phyloP scores from a whole-genome alignment of 2,113 vertebrate species.

The Podarcis cretensis region DNA sequence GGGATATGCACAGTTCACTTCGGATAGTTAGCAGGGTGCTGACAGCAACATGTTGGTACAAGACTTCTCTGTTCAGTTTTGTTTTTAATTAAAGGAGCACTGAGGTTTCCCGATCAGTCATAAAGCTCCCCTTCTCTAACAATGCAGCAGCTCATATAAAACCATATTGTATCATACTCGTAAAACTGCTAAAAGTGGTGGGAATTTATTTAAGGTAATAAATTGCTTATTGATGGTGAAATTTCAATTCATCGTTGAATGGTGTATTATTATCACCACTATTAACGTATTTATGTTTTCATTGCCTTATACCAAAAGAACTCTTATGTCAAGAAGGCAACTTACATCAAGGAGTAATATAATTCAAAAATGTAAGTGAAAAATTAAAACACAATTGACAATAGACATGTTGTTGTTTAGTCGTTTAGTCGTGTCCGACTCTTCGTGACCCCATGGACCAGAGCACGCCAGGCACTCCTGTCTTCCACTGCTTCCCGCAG shows the following conservation, averaged over 20 bases:
- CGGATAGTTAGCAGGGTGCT: conserved; percentile 73
- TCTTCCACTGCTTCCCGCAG: too few relatives aligned
- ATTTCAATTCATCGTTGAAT: not conserved
- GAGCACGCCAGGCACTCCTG: too few relatives aligned
- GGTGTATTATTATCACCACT: too few relatives aligned
- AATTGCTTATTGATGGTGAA: not conserved
- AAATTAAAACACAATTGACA: too few relatives aligned
- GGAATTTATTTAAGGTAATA: conserved; percentile 59
- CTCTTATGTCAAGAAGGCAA: too few relatives aligned
- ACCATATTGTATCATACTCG: conserved; percentile 63
- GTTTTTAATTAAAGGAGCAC: conserved; percentile 74
- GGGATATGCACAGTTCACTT: conserved; percentile 54
- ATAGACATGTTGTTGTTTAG: too few relatives aligned
- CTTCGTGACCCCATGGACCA: too few relatives aligned
- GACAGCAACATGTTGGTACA: conserved; percentile 75
- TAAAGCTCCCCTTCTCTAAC: conserved; percentile 70
- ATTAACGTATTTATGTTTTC: too few relatives aligned
- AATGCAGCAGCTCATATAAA: conserved; percentile 68
- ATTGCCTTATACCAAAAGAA: too few relatives aligned
- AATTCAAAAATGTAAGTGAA: too few relatives aligned
- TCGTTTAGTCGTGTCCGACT: too few relatives aligned
- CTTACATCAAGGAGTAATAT: too few relatives aligned
- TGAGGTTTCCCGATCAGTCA: conserved; percentile 72
- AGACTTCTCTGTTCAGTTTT: conserved; percentile 71
- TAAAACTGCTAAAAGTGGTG: conserved; percentile 67